Conservation (phyloP, 2,113 vertebrate genomes). For the Balaenoptera acutorostrata region DNA sequence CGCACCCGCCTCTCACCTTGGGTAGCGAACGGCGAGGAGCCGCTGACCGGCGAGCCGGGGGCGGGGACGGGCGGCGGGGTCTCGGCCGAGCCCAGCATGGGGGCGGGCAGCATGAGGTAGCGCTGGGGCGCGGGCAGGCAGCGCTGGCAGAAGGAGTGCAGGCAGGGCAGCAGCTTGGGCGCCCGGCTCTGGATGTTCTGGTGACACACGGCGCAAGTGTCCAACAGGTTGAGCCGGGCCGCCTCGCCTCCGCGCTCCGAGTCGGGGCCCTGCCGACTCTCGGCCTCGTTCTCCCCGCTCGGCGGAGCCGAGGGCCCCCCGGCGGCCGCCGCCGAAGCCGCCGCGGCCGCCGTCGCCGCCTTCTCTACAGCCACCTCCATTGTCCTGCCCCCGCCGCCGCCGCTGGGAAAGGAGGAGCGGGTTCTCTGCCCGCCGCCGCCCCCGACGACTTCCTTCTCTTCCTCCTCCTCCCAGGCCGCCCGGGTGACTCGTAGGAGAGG, state of each 20-base stretch:
- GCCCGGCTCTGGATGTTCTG: constrained; percentile 94
- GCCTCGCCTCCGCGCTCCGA: constrained; percentile 82
- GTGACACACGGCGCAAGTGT: constrained; percentile 93
- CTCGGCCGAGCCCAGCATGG: constrained; percentile 73
- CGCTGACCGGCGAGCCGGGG: constrained; percentile 69
- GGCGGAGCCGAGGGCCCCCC: constrained; percentile 70
- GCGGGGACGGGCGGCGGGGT: constrained; percentile 54
- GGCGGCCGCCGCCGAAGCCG: constrained; percentile 40
- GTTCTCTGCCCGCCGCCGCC: constrained; percentile 49
- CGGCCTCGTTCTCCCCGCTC: constrained; percentile 94
- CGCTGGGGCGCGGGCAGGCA: constrained; percentile 90
- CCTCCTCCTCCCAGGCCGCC: not conserved
- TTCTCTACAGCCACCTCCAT: constrained; percentile 73
- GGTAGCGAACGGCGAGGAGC: constrained; percentile 75
- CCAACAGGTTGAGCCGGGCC: constrained; percentile 91
- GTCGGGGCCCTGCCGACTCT: constrained; percentile 90
- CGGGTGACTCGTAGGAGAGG: not conserved
- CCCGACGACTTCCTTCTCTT: constrained; percentile 20
- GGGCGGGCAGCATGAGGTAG: constrained; percentile 84
- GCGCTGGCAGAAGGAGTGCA: constrained; percentile 95
- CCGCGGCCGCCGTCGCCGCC: constrained; percentile 56
- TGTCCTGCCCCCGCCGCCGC: constrained; percentile 60
- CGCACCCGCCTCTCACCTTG: constrained; percentile 73
- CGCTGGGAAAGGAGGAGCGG: constrained; percentile 49
- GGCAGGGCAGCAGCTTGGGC: constrained; percentile 94